Evolutionary conservation across 2,888 invertebrate genomes (phyloP), one percentile per base, ranked within the genome.

Genomic region (Eustalomyia histrio): DNA sequence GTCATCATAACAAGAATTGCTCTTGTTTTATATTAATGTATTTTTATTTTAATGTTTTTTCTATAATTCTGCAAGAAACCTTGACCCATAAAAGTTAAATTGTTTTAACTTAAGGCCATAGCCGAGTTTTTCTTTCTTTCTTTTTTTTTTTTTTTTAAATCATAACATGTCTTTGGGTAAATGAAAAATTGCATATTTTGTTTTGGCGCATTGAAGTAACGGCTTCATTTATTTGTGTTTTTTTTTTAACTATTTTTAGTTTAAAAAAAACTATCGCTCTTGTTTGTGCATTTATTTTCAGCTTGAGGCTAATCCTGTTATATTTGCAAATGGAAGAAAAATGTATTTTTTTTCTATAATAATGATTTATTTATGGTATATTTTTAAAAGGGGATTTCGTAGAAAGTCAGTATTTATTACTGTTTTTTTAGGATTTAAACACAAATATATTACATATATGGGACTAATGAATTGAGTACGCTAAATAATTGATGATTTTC

Each of bases 51-150:
- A 47, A 47, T 47, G 43, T 14, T 47, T 47, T n/a, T 68, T 72
- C 24, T 35, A 55, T 35, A 61, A 79, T 65, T 74, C 18, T 47
- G 24, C n/a, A 33, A 61, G 29, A 58, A 79, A 67, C 81, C 81
- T 81, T 81, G 81, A 81, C 81, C 81, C 67, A 78, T 78, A 81
- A 78, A 81, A 75, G 52, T 55, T 64, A 57, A 74, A 76, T 71
- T 52, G 39, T 21, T 47, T 53, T 64, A 76, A 76, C 61, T 81
- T 71, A 17, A 61, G 57, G 67, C 58, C 16, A 58, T 29, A 47
- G n/a, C n/a, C n/a, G 43, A n/a, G n/a, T n/a, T n/a, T n/a, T n/a
- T n/a, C n/a, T n/a, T n/a, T n/a, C n/a, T n/a, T n/a, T n/a, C n/a
- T n/a, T n/a, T 47, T 2, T 16, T 47, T 10, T 68, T 8, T 63